Conservation (phyloP, 2,113 vertebrate species). For the Herpailurus yagouaroundi region DNA sequence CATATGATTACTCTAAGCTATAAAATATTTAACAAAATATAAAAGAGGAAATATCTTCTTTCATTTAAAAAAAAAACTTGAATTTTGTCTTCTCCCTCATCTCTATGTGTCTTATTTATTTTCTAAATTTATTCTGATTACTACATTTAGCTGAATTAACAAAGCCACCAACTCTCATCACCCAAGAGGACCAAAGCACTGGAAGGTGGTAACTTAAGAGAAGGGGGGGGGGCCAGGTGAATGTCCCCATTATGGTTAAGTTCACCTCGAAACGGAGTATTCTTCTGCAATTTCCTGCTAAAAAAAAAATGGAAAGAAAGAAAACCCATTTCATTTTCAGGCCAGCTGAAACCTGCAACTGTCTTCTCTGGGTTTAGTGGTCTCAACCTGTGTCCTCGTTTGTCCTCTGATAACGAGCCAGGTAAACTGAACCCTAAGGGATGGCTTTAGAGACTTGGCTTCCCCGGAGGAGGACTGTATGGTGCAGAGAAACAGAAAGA, state of each 20-base stretch:
- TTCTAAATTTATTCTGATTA: conserved; percentile 26
- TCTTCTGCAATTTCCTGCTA: neutral
- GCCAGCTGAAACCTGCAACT: neutral
- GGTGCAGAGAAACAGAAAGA: neutral
- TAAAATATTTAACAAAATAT: neutral
- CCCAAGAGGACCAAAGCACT: neutral
- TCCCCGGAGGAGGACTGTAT: neutral
- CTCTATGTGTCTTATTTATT: neutral
- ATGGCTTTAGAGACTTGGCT: neutral
- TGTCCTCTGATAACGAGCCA: neutral
- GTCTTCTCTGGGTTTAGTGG: neutral
- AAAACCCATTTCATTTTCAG: neutral
- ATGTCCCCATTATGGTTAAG: neutral
- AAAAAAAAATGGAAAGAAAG: neutral
- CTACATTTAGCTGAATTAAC: neutral
- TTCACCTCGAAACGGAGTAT: neutral
- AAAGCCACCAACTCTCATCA: neutral
- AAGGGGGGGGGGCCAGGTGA: neutral
- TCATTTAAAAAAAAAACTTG: neutral
- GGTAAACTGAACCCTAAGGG: neutral
- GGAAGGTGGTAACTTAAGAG: neutral
- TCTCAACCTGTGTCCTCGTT: neutral
- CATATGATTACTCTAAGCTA: neutral
- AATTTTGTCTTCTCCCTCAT: conserved; percentile 6
- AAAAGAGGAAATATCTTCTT: neutral